These are phyloP conservation scores for Oscheius sp. DNA, from an alignment of 2,888 invertebrate genomes.

Conservation along the genomic window DNA sequence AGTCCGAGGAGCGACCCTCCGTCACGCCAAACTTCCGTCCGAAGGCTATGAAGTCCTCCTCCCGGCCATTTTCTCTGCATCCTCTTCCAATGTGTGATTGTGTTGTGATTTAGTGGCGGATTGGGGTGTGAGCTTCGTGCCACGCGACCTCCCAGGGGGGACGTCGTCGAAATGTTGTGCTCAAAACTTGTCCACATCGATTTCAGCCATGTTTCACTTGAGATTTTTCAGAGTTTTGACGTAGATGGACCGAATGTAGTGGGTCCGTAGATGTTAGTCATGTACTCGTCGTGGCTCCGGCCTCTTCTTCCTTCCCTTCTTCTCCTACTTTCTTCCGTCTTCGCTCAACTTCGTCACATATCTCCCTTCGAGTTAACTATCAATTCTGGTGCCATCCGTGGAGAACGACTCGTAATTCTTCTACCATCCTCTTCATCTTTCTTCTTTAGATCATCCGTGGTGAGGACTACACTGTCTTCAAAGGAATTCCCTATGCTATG, in stretches of 20 bases:
- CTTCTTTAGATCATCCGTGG: conserved; percentile 45
- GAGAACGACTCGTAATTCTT: conserved; percentile 63
- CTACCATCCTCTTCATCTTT: not conserved
- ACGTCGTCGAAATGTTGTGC: no score
- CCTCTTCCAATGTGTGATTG: conserved; percentile 22
- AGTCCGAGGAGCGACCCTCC: conserved; percentile 4
- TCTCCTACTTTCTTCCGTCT: conserved; percentile 6
- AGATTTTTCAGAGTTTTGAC: not conserved
- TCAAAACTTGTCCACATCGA: conserved; percentile 34
- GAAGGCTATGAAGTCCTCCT: conserved; percentile 5
- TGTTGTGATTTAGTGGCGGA: conserved; percentile 31
- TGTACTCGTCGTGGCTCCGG: conserved; percentile 25
- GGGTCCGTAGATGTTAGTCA: conserved; percentile 25
- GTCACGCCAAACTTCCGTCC: conserved; percentile 29
- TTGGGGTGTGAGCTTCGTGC: conserved; percentile 20
- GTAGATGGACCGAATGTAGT: conserved; percentile 28
- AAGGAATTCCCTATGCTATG: conserved; percentile 70
- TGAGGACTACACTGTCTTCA: conserved; percentile 69
- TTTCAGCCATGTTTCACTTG: not conserved
- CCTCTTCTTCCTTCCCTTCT: conserved; percentile 6
- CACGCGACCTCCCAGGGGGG: conserved; percentile 6
- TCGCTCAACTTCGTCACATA: conserved; percentile 39
- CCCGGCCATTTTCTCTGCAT: not conserved
- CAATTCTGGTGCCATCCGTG: conserved; percentile 67
- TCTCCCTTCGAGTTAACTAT: conserved; percentile 66